Conservation (phyloP, 2,113 vertebrate genomes). For the Oryzias celebensis region DNA sequence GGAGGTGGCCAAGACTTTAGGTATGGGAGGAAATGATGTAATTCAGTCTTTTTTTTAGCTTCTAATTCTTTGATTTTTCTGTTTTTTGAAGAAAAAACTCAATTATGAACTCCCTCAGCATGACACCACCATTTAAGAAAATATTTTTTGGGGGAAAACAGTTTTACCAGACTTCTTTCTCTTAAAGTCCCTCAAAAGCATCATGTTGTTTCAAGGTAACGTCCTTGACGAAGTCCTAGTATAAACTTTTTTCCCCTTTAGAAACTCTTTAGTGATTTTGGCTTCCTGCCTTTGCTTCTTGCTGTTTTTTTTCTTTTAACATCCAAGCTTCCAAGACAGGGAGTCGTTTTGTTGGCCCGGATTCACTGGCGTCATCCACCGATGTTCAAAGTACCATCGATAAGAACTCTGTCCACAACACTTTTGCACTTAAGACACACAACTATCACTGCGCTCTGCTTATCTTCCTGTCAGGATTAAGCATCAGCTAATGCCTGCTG, state of each 20-base stretch:
- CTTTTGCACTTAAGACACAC: not conserved
- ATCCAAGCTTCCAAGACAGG: not conserved
- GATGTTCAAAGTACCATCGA: not conserved
- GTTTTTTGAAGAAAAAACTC: not conserved
- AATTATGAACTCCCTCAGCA: no score
- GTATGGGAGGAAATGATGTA: constrained; percentile 59
- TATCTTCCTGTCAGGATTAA: no score
- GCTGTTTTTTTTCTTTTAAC: not conserved
- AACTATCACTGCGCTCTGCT: not conserved
- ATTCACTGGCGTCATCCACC: not conserved
- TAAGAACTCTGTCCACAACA: not conserved
- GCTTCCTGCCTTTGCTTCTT: not conserved
- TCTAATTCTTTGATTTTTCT: no score
- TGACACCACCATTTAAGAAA: no score
- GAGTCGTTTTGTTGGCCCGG: not conserved
- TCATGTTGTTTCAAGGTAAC: not conserved
- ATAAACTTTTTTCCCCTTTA: constrained; percentile 2
- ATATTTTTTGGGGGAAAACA: not conserved
- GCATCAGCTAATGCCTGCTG: no score
- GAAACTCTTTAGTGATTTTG: constrained; percentile 1
- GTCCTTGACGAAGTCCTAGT: not conserved
- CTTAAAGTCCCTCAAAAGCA: not conserved
- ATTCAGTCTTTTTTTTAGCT: not conserved
- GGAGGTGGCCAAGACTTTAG: constrained; percentile 95
- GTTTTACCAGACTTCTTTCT: not conserved